Base-by-base conservation (phyloP, 2,797 vertebrate genomes). In the Apogon talboti region DNA sequence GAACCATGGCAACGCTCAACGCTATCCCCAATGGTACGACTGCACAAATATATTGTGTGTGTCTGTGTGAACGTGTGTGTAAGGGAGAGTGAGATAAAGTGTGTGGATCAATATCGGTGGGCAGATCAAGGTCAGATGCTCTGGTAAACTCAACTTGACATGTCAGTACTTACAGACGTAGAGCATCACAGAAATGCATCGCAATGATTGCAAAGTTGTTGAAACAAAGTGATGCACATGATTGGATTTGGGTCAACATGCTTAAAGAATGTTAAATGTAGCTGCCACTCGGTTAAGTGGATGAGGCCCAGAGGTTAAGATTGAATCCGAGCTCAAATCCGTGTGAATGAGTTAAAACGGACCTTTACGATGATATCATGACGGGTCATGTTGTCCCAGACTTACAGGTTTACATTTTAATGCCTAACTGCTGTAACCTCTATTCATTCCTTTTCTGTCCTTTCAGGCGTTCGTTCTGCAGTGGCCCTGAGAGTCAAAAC, bases 1-100 rank as follows among this genome's bases (percentile, higher is more conserved):
- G 95, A 86, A 96, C 95, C 66, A 82, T 96, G 81, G 95, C 89
- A 77, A 97, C 94, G 54, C 92, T 99, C 68, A 89, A 91, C 44
- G 85, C 94, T 46, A 95, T 99, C 82, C 96, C 97, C 66, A 95
- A 94, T 0, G 97, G 98, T 98, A 94, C 66, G 94, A 71, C 61
- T 70, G 10, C 57, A 71, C 49, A 46, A 59, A 48, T 24, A 66
- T 45, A 51, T 46, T 4, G 24, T 52, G 42, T 21, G 24, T 11
- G 56, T n/a, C n/a, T n/a, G n/a, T n/a, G n/a, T n/a, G 58, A 7
- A 58, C 6, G 43, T 41, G 30, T 9, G 15, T 11, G 18, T n/a
- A 19, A 50, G 56, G 9, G 52, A 40, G 45, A 53, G 44, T 74
- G 62, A 63, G 50, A 77, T 74, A 77, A 63, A 74, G 46, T 58